Evolutionary conservation across 2,888 invertebrate genomes (phyloP).

Genomic region (Chrysotoxum bicinctum): DNA sequence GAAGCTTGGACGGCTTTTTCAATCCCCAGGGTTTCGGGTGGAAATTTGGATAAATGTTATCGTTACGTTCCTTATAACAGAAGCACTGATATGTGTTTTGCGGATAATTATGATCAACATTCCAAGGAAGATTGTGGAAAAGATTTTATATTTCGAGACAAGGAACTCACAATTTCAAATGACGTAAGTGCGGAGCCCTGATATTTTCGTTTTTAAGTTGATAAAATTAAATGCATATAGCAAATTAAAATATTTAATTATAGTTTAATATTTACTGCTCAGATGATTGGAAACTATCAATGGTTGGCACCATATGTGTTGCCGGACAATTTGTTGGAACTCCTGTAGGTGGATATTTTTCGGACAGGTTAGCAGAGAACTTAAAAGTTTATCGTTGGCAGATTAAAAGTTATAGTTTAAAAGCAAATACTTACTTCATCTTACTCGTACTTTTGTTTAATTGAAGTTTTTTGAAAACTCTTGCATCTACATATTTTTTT

Average conservation of each 20-base stretch:
- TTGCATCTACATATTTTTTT: not conserved
- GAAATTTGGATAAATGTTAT: conserved; percentile 75
- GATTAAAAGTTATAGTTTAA: no score
- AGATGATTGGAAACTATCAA: conserved; percentile 86
- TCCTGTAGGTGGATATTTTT: conserved; percentile 85
- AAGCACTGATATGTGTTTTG: conserved; percentile 78
- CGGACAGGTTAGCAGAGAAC: conserved; percentile 83
- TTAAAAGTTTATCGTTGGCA: no score
- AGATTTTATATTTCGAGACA: conserved; percentile 78
- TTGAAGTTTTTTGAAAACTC: no score
- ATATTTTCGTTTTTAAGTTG: no score
- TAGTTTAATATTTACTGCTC: conserved; percentile 77
- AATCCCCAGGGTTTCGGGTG: conserved; percentile 77
- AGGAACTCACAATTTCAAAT: conserved; percentile 77
- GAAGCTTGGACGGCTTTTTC: conserved; percentile 83
- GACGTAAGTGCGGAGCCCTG: conserved; percentile 75
- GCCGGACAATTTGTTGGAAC: conserved; percentile 89
- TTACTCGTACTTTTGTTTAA: no score
- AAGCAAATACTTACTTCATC: no score
- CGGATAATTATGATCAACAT: conserved; percentile 79
- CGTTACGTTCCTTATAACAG: conserved; percentile 73
- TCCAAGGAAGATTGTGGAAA: conserved; percentile 75
- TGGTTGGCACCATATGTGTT: conserved; percentile 89
- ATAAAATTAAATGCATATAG: no score
- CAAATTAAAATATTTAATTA: not conserved